These are phyloP conservation scores for Helogale parvula DNA, from an alignment of 2,113 vertebrate genomes.

Conservation along the genomic window DNA sequence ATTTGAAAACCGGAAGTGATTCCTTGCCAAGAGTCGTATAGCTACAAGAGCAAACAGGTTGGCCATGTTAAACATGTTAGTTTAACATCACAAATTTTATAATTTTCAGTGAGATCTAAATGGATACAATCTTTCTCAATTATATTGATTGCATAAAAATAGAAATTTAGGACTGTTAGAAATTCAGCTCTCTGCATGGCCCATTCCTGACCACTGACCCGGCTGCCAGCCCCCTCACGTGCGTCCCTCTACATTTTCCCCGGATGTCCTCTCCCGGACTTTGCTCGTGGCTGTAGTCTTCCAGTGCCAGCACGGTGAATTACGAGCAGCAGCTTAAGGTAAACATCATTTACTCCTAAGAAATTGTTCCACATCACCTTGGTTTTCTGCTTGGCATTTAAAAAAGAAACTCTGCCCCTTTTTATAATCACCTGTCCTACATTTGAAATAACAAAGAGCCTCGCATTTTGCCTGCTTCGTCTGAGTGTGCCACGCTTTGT, in stretches of 20 bases:
- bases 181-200: neutral
- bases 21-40: neutral
- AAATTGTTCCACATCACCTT: conserved; percentile 81
- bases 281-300: conserved; percentile 74
- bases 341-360: conserved; percentile 82
- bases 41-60: neutral
- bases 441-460: conserved; percentile 75
- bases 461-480: conserved; percentile 67
- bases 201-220: conserved; percentile 49
- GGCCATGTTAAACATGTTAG: neutral
- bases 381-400: conserved; percentile 75
- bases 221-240: conserved; percentile 51
- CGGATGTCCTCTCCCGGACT: conserved; percentile 73
- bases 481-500: conserved; percentile 61
- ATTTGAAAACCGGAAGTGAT: conserved; percentile 47
- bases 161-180: neutral
- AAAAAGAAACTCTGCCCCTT: conserved; percentile 37
- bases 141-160: conserved; percentile 71
- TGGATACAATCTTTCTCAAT: neutral
- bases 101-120: conserved; percentile 32
- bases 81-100: neutral
- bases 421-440: conserved; percentile 76
- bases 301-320: conserved; percentile 70
- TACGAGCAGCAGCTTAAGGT: conserved; percentile 77
- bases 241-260: conserved; percentile 73